Percentiles rank a stretch among this genome's conserved stretches.
Conservation (phyloP, 2,888 invertebrate species). For the Iselma pallidipennis region DNA sequence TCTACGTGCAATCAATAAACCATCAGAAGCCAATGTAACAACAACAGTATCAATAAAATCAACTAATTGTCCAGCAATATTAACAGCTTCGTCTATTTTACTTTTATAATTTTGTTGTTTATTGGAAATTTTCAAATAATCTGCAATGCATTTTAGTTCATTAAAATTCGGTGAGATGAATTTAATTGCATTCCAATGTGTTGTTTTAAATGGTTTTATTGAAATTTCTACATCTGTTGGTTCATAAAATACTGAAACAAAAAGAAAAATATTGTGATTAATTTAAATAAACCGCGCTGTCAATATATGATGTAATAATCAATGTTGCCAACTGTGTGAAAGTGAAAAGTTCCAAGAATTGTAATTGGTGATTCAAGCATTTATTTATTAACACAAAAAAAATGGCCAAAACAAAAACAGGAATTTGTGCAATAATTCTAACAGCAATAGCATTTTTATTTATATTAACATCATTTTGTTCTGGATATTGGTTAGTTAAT, state of each 20-base stretch:
- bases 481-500: slow-evolving; percentile 86
- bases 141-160: slow-evolving; percentile 73
- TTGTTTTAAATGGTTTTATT: slow-evolving; percentile 66
- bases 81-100: slow-evolving; percentile 48
- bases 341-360: neutral
- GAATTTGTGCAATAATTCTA: slow-evolving; percentile 67
- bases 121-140: slow-evolving; percentile 52
- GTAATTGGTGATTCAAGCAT: neutral
- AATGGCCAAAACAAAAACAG: slow-evolving; percentile 70
- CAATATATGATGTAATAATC: neutral
- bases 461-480: slow-evolving; percentile 79
- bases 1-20: slow-evolving; percentile 60
- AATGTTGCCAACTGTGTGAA: neutral
- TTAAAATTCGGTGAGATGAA: slow-evolving; percentile 80
- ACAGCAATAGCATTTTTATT: slow-evolving; percentile 71
- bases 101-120: slow-evolving; percentile 29
- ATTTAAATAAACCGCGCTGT: slow-evolving; percentile 2
- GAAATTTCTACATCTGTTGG: slow-evolving; percentile 84
- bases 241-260: slow-evolving; percentile 83
- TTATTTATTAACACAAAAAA: slow-evolving; percentile 20
- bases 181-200: slow-evolving; percentile 57
- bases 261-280: slow-evolving; percentile 34
- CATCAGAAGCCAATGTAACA: slow-evolving; percentile 66
- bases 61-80: slow-evolving; percentile 53
- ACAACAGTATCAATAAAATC: slow-evolving; percentile 61